Base-by-base conservation (phyloP, 1,140 invertebrate species). In the Hyphantria cunea region DNA sequence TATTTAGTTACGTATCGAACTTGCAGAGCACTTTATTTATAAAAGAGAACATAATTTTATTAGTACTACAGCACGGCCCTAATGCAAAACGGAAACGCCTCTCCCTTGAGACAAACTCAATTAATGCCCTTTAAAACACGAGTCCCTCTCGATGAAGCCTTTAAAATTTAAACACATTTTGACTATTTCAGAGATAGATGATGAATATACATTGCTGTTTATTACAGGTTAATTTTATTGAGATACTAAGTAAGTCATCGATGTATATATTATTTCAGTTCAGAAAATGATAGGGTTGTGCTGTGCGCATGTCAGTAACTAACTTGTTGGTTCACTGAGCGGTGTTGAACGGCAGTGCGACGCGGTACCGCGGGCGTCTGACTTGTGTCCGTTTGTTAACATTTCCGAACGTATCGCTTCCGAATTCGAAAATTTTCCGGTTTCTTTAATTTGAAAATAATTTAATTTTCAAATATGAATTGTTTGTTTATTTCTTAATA, bases 51-150 rank as follows among this genome's bases (percentile, higher is more conserved):
- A 74, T 85, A 86, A 87, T 81, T 86, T 74, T 63, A 81, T 86
- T 86, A 89, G 78, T 78, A 70, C 72, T 72, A 66, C 55, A 68
- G 73, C 80, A 73, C 72, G 76, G 76, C 75, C 78, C 80, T 87
- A 87, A 87, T 85, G 82, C 77, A 81, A 82, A 84, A 68, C 83
- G 80, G 86, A 86, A 86, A 76, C 78, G 72, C 68, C 71, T 54
- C 76, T 83, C 84, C 84, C 80, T 76, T 76, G 80, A 86, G 82
- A 84, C 80, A 86, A 89, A 89, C 82, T 87, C 86, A 84, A 87
- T 89, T 89, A 87, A 84, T 86, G 79, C 83, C 74, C 78, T 84
- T 80, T 78, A 79, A 78, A 83, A 82, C 71, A 80, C 74, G 68
- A 64, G 64, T 72, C 71, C 66, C 64, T 70, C 71, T 72, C 77